phyloP scores from a whole-genome alignment of 2,797 vertebrate species.

The Chanos chanos region DNA sequence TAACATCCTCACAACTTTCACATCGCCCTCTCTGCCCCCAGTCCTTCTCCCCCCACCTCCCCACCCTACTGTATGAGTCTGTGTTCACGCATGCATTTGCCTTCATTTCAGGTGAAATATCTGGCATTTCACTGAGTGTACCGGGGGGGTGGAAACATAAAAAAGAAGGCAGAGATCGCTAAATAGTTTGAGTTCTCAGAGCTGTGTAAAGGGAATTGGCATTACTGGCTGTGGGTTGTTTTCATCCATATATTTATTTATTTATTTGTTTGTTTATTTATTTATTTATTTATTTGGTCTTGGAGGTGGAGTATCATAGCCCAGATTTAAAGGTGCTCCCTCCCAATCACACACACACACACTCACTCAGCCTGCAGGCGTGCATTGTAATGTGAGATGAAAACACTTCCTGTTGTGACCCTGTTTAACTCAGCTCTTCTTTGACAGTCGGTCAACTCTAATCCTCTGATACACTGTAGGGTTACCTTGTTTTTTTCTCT shows the following conservation, averaged over 20 bases:
- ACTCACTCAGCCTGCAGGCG: conserved; percentile 50
- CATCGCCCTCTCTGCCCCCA: not conserved
- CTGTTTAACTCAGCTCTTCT: conserved; percentile 56
- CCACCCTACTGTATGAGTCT: not conserved
- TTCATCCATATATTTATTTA: no score
- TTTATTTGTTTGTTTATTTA: no score
- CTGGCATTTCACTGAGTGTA: conserved; percentile 34
- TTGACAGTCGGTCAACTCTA: conserved; percentile 64
- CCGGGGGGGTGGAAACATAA: conserved; percentile 18
- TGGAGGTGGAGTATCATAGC: no score
- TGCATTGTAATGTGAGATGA: conserved; percentile 63
- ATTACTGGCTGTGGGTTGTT: conserved; percentile 38
- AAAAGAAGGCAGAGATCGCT: conserved; percentile 11
- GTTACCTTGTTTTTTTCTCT: not conserved
- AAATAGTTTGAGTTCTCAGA: conserved; percentile 28
- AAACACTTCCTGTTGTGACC: conserved; percentile 63
- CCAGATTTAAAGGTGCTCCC: conserved; percentile 50
- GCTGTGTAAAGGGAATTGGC: conserved; percentile 38
- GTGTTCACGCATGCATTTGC: conserved; percentile 23
- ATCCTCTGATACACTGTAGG: conserved; percentile 47
- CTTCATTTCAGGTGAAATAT: conserved; percentile 27
- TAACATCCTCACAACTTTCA: conserved; percentile 7
- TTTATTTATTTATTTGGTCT: no score
- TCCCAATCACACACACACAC: conserved; percentile 26
- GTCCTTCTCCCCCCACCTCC: not conserved